A percentile compares a stretch with the other conserved stretches of the same genome.
These are phyloP conservation scores for Meloe dianella DNA, from an alignment of 2,888 invertebrate genomes.

Conservation along the genomic window DNA sequence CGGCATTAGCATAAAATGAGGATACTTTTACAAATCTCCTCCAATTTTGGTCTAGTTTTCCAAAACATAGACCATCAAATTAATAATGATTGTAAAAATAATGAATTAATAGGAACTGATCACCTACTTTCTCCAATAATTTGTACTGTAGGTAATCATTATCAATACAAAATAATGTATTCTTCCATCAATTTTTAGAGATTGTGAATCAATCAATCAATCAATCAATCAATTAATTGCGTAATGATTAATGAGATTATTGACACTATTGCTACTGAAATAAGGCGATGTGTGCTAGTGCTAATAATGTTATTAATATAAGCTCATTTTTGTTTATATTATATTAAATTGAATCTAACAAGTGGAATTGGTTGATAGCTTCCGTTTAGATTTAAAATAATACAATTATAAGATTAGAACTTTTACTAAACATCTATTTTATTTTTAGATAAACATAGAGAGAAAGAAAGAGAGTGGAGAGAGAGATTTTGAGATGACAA, in stretches of 20 bases:
- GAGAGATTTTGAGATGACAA: conserved; percentile 48
- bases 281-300: too few species aligned
- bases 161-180: not conserved
- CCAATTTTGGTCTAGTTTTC: not conserved
- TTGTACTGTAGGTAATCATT: not conserved
- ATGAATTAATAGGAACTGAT: not conserved
- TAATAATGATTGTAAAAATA: not conserved
- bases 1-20: too few species aligned
- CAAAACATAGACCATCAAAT: not conserved
- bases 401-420: not conserved
- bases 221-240: too few species aligned
- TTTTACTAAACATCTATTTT: not conserved
- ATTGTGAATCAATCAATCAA: too few species aligned
- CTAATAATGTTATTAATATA: too few species aligned
- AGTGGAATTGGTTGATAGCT: not conserved
- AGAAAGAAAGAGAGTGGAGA: not conserved
- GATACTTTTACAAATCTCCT: not conserved
- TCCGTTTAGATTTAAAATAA: conserved; percentile 4
- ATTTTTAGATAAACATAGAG: not conserved
- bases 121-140: not conserved
- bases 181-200: not conserved
- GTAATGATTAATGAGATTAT: too few species aligned
- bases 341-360: conserved; percentile 12
- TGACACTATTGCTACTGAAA: too few species aligned
- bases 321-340: not conserved